Base-by-base conservation (phyloP, 35 echinoderm and acorn worm genomes). In the Lytechinus pictus region DNA sequence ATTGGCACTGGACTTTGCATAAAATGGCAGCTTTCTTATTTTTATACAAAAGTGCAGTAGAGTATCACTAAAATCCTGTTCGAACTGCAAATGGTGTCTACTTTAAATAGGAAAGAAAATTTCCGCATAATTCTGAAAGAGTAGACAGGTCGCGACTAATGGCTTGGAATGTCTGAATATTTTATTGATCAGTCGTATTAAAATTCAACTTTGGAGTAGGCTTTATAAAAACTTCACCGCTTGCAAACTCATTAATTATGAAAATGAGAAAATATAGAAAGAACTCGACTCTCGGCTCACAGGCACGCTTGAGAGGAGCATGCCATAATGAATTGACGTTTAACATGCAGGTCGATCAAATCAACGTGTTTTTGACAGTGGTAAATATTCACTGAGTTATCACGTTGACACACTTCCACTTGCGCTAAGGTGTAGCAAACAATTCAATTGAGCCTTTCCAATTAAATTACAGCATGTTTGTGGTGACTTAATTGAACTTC, bases 351-450 rank as follows among this genome's bases (percentile, higher is more conserved):
- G 66, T 79, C 21, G 66, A 79, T 79, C 16, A 79, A 79, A 79
- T 79, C 66, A 79, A 79, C 66, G n/a, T 79, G 66, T 79, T 79
- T 79, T 79, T 79, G 66, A 79, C 66, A 79, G n/a, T 79, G 16
- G 66, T 44, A 79, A 79, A 79, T 79, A 21, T 24, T 79, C 7
- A 79, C n/a, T 24, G 66, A 79, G 66, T 79, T 79, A 79, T 79
- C 66, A 24, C 66, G 66, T 79, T 79, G 66, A 79, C 66, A 79
- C 66, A 79, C 66, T 79, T 79, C n/a, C 66, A 79, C 66, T 24
- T 24, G 12, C 19, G 66, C 66, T n/a, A n/a, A 24, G 66, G 66
- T 79, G 21, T n/a, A 79, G 66, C 19, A 79, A 79, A 79, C 66
- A n/a, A 79, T 79, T 79, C 66, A 79, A 79, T 79, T 79, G 66